Evolutionary conservation across 2,113 vertebrate species (phyloP).

Genomic region (Otus sunia): DNA sequence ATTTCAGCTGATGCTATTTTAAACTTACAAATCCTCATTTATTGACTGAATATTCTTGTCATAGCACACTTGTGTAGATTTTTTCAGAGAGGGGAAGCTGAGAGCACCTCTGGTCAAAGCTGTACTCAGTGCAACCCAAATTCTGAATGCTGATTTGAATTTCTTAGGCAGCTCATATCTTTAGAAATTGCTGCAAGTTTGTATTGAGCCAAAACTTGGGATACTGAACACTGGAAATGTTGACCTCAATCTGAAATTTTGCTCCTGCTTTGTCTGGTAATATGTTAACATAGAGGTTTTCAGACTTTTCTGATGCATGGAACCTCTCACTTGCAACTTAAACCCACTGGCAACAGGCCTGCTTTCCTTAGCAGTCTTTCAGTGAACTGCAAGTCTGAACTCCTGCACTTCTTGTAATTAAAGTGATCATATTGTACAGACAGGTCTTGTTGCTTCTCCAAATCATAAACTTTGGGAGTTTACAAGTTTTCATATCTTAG

Average conservation of each 20-base stretch:
- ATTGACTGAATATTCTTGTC: neutral
- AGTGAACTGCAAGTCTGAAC: neutral
- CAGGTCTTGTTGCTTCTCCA: neutral
- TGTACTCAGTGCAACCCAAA: neutral
- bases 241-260: neutral
- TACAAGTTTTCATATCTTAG: neutral
- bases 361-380: neutral
- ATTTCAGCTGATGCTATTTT: neutral
- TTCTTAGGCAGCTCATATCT: neutral
- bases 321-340: neutral
- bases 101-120: neutral
- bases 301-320: neutral
- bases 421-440: neutral
- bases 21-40: neutral
- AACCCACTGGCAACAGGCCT: neutral
- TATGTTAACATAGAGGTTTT: fast-evolving
- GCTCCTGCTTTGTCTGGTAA: neutral
- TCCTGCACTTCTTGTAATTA: neutral
- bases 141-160: neutral
- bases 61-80: neutral
- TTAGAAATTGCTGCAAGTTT: neutral
- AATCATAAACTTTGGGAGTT: neutral
- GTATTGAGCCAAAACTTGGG: neutral
- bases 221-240: fast-evolving
- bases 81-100: neutral